Conservation (phyloP, 2,797 vertebrate species). For the Sciurus vulgaris region DNA sequence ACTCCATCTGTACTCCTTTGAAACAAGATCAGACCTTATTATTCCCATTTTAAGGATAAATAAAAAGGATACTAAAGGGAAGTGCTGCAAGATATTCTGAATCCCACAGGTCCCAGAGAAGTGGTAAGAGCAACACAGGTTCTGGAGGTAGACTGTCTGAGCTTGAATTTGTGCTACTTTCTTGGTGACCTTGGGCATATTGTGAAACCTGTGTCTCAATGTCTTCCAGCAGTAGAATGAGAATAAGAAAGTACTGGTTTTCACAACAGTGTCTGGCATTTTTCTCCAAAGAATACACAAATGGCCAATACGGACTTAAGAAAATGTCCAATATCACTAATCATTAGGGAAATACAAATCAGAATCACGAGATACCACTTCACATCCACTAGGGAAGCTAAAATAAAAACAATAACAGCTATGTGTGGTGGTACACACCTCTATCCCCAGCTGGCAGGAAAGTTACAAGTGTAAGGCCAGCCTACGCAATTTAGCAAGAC, state of each 20-base stretch:
- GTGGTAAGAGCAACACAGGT: background rate
- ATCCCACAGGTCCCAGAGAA: background rate
- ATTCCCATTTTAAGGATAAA: constrained; percentile 7
- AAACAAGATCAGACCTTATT: background rate
- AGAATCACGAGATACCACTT: constrained; percentile 14
- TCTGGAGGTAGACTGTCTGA: background rate
- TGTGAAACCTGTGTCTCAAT: background rate
- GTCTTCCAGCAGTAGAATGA: constrained; percentile 39
- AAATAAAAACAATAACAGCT: background rate
- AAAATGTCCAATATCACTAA: background rate
- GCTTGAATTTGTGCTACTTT: background rate
- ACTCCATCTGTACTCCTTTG: background rate
- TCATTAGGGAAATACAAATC: background rate
- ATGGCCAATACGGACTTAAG: background rate
- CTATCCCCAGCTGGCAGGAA: background rate
- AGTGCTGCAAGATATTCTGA: background rate
- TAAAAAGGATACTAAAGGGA: background rate
- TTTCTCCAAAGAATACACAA: constrained; percentile 35
- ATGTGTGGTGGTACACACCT: background rate
- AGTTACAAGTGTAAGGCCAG: background rate
- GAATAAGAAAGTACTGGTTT: background rate
- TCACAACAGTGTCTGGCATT: background rate
- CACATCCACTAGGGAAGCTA: background rate
- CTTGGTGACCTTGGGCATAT: background rate
- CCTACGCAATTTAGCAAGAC: background rate